Evolutionary conservation across 2,888 invertebrate species (phyloP), one percentile per base, ranked within the genome.

Genomic region (Clunio marinus): DNA sequence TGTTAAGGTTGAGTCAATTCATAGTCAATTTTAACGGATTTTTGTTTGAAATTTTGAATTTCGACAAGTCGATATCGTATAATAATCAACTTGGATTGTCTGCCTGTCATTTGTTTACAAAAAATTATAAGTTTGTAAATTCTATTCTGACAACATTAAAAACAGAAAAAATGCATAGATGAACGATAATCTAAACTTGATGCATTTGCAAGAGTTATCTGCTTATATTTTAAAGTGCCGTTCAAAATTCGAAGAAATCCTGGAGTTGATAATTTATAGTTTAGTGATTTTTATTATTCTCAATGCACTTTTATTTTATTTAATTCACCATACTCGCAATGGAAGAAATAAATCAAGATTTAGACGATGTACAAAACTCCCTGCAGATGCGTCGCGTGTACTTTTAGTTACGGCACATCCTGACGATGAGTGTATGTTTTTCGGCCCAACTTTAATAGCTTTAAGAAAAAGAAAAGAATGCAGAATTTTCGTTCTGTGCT

Each of bases 341-440:
- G 60, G 60, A 1, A 60, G 24, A 17, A 45, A 46, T 10, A 63
- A 63, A 28, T 63, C 46, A 17, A 45, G 66, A n/a, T 66, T 51
- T 3, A 32, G 20, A 24, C 28, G 55, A 5, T n/a, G 24, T 22
- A 35, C 66, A 22, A 66, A 66, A 28, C 35, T 66, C 17, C 66
- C 66, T 15, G 35, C 27, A 8, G 32, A 66, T 55, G 51, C 20
- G 7, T 41, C 46, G 17, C 80, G 91, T 72, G 84, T 93, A 51
- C 79, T 97, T 28, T 77, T 98, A 66, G 87, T 97, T 1, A 91
- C 86, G 51, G 96, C 98, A 22, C 99, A 99, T 81, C 98, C 98
- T 15, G 98, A 99, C 78, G 98, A 99, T 77, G 98, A 99, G 77
- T 93, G 93, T 73, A 97, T 99, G 98, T 99, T 99, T 78, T 99